phyloP scores from a whole-genome alignment of 1,140 invertebrate species.

The Panulirus ornatus region DNA sequence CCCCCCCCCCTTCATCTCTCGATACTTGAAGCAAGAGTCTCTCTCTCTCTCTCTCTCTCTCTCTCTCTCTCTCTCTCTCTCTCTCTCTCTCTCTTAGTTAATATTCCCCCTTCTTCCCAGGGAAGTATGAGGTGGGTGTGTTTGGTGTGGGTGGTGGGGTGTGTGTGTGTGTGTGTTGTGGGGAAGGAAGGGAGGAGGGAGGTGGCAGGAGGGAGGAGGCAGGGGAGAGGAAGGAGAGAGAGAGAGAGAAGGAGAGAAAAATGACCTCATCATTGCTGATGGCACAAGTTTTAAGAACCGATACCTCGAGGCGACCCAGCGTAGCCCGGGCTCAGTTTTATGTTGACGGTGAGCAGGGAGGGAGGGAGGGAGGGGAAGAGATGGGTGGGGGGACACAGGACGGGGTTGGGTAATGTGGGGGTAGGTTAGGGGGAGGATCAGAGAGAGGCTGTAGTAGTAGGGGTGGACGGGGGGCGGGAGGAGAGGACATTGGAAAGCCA shows the following conservation, averaged over 20 bases:
- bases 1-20: too few relatives aligned
- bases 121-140: too few relatives aligned
- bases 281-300: conserved; percentile 21
- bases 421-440: too few relatives aligned
- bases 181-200: too few relatives aligned
- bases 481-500: too few relatives aligned
- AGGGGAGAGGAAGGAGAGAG: too few relatives aligned
- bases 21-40: too few relatives aligned
- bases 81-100: not conserved
- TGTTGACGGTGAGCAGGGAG: not conserved
- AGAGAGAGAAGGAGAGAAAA: not conserved
- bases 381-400: not conserved
- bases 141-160: too few relatives aligned
- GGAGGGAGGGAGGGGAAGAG: not conserved
- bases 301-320: not conserved
- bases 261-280: conserved; percentile 10
- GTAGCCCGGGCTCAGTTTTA: not conserved
- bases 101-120: not conserved
- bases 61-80: not conserved
- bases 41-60: not conserved
- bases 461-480: too few relatives aligned
- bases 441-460: too few relatives aligned
- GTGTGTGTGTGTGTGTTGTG: too few relatives aligned
- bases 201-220: too few relatives aligned
- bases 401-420: not conserved